Evolutionary conservation across 30 jellyfish, hydroid and myxozoan genomes (phyloP), one percentile per base, ranked within the genome.

Genomic region (Turritopsis dohrnii): DNA sequence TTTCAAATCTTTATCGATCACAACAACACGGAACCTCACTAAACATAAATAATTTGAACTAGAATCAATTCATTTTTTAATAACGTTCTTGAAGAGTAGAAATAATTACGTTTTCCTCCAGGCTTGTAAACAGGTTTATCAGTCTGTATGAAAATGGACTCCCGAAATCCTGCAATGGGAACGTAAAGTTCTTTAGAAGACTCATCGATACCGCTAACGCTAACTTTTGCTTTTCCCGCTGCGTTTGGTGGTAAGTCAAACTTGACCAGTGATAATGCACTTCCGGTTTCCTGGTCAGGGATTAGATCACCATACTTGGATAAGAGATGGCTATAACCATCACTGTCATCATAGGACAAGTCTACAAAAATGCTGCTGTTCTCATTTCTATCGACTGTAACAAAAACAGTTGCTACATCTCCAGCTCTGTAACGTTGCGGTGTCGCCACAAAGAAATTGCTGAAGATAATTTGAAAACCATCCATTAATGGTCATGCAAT

Each of bases 91-190:
- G 5, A 41, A 31, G 29, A 27, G 17, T 31, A 8, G 0, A 20
- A 80, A 84, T 18, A 26, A 86, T 69, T 79, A 94, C 99, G 80
- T 73, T 93, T 84, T 65, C 87, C 95, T 71, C 99, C 99, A 25
- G 99, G 99, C 80, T 94, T 94, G 86, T 94, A 94, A 21, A 89
- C 82, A 23, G 99, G 99, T 83, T 89, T 81, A 76, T 94, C 99
- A 7, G 97, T 94, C 41, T 94, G 97, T 30, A 94, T 89, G 31
- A 89, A 84, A 28, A 92, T 21, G 52, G 53, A 53, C 53, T 52
- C 66, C 16, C 75, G 75, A 19, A 19, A 41, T 54, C 72, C 74
- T 77, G 72, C 74, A 0, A 80, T 75, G 1, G 60, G 29, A 21
- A 87, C 74, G 20, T 60, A 19, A 53, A 52, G 52, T 8, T 21